Base-by-base conservation (phyloP, 2,888 invertebrate species). In the Xestobium rufovillosum region DNA sequence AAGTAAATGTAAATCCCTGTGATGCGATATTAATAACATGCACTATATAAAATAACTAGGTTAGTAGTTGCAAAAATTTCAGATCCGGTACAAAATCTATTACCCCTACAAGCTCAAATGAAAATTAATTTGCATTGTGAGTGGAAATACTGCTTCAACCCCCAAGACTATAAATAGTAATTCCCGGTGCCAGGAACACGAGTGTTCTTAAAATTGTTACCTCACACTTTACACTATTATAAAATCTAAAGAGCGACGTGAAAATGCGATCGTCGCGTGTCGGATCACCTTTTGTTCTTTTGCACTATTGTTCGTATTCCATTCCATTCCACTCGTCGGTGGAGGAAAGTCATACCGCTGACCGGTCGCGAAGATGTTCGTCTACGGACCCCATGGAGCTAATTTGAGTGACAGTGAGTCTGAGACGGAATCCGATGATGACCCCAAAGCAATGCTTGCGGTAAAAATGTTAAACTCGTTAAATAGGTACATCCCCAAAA, bases 161-260 rank as follows among this genome's bases (percentile, higher is more conserved):
- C 28, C 28, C 26, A 12, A 23, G 12, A n/a, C 10, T 32, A 13
- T 19, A 12, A 13, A 32, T 3, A 19, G 12, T 31, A 31, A n/a
- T 25, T 33, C 26, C 14, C 49, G 55, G 58, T 58, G 51, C 58
- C 58, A 58, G 58, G 56, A 56, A 54, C 55, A 47, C 39, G 46
- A 44, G 50, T 47, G 48, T 38, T 40, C 39, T 47, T 45, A 36
- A 41, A 42, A 41, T 43, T 47, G 44, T 51, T 51, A 52, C 50
- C 48, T 48, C 49, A 52, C 55, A 55, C 56, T 55, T 56, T 39
- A 41, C 42, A 42, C 49, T 47, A 42, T 46, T n/a, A n/a, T n/a
- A n/a, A n/a, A n/a, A n/a, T 19, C n/a, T 19, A 19, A 19, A 19
- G 23, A 19, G n/a, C n/a, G n/a, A n/a, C n/a, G n/a, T n/a, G n/a